Percentiles rank a stretch among this genome's conserved stretches.
phyloP scores from a whole-genome alignment of 2,797 vertebrate genomes.

The Pipistrellus pipistrellus region DNA sequence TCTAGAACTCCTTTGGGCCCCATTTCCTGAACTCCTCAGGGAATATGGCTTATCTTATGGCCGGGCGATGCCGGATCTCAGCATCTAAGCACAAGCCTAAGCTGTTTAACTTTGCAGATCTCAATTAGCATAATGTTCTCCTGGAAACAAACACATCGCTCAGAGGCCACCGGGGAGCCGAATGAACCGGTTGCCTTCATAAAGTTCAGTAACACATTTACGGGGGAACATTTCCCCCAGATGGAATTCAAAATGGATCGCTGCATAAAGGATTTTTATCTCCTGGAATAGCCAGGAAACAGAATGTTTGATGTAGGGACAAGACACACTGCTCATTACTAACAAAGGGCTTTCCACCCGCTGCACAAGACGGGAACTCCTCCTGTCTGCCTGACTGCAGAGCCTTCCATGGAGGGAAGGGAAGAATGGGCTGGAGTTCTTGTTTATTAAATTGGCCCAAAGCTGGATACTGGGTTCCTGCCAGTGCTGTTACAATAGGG shows the following conservation, averaged over 20 bases:
- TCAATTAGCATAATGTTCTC: constrained; percentile 69
- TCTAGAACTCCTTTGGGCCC: neutral
- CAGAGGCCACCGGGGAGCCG: constrained; percentile 59
- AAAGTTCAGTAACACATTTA: constrained; percentile 74
- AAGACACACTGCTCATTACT: constrained; percentile 56
- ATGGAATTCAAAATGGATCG: constrained; percentile 64
- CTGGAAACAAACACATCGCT: constrained; percentile 62
- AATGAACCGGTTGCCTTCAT: constrained; percentile 65
- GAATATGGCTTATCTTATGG: neutral
- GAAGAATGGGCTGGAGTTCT: neutral
- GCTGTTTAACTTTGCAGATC: constrained; percentile 40
- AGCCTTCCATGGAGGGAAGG: neutral
- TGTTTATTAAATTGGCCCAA: constrained; percentile 68
- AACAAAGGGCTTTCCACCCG: constrained; percentile 39
- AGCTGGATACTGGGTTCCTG: neutral
- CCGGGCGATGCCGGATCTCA: neutral
- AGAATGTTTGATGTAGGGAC: constrained; percentile 20
- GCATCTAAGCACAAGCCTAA: neutral
- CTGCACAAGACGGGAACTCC: constrained; percentile 6
- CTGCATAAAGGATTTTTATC: constrained; percentile 62
- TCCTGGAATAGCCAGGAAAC: constrained; percentile 62
- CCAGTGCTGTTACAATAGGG: neutral
- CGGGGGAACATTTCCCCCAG: constrained; percentile 24
- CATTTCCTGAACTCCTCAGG: constrained; percentile 15
- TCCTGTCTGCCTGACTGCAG: neutral